Conservation (phyloP, 1,140 invertebrate genomes). For the Scylla paramamosain region DNA sequence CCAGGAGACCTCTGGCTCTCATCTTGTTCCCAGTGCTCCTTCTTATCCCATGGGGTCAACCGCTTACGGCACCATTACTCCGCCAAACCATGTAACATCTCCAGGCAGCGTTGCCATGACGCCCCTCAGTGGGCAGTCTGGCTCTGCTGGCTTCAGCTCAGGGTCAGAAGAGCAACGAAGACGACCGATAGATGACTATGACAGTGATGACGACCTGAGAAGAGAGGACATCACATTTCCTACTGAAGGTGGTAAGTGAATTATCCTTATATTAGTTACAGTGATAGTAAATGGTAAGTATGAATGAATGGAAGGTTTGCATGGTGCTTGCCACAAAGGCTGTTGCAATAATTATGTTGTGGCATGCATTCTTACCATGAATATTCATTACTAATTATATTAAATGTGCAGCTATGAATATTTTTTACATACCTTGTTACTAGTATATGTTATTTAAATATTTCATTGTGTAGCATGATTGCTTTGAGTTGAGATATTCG, state of each 20-base stretch:
- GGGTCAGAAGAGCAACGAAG: conserved; percentile 79
- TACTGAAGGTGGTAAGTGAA: conserved; percentile 76
- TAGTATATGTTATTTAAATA: too few relatives aligned
- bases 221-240: conserved; percentile 91
- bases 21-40: conserved; percentile 79
- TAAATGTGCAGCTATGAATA: not conserved
- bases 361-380: not conserved
- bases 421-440: too few relatives aligned
- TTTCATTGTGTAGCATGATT: not conserved
- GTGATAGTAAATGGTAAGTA: not conserved
- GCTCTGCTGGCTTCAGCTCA: conserved; percentile 72
- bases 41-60: conserved; percentile 79
- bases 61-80: conserved; percentile 71
- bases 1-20: conserved; percentile 64
- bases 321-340: not conserved
- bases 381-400: not conserved
- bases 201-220: conserved; percentile 94
- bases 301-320: not conserved
- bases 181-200: conserved; percentile 88
- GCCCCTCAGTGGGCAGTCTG: conserved; percentile 75
- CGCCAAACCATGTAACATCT: conserved; percentile 76
- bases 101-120: conserved; percentile 73
- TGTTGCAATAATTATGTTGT: not conserved
- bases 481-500: not conserved
- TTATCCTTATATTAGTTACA: not conserved